Conservation (phyloP, 2,888 invertebrate species). For the Tuta absoluta region DNA sequence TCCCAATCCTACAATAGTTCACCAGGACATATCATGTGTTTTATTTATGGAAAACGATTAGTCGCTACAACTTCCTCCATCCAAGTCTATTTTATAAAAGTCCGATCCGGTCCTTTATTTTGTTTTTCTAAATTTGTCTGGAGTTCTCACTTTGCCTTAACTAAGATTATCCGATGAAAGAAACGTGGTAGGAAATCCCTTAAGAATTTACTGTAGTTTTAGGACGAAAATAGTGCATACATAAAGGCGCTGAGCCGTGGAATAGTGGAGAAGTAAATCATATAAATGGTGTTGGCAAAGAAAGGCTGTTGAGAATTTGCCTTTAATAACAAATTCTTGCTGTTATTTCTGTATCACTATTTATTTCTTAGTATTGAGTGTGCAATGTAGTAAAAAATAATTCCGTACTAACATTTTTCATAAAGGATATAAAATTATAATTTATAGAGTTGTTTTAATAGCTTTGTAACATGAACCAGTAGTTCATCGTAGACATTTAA, state of each 20-base stretch:
- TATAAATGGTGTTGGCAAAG: slow-evolving; percentile 29
- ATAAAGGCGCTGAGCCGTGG: slow-evolving; percentile 32
- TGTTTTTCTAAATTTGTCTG: slow-evolving; percentile 23
- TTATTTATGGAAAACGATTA: slow-evolving; percentile 12
- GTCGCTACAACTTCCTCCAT: slow-evolving; percentile 15
- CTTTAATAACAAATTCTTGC: slow-evolving; percentile 4
- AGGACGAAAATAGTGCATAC: slow-evolving; percentile 30
- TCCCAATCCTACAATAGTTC: not conserved
- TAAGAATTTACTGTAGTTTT: slow-evolving; percentile 22
- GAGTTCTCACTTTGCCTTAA: slow-evolving; percentile 31
- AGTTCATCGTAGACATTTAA: slow-evolving; percentile 6
- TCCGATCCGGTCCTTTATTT: slow-evolving; percentile 9
- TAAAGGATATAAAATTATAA: not conserved
- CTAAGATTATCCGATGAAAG: slow-evolving; percentile 35
- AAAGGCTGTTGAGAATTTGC: slow-evolving; percentile 21
- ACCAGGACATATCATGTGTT: not conserved
- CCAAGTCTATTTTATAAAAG: slow-evolving; percentile 14
- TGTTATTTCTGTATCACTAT: not conserved
- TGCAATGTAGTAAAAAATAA: not conserved
- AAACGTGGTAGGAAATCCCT: slow-evolving; percentile 37
- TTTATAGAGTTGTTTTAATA: not conserved
- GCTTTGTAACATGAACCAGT: not conserved
- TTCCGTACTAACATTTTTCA: not conserved
- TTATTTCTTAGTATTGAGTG: not conserved
- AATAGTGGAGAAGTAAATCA: slow-evolving; percentile 31